Conservation (phyloP, 2,797 vertebrate genomes). For the Macropodus opercularis region DNA sequence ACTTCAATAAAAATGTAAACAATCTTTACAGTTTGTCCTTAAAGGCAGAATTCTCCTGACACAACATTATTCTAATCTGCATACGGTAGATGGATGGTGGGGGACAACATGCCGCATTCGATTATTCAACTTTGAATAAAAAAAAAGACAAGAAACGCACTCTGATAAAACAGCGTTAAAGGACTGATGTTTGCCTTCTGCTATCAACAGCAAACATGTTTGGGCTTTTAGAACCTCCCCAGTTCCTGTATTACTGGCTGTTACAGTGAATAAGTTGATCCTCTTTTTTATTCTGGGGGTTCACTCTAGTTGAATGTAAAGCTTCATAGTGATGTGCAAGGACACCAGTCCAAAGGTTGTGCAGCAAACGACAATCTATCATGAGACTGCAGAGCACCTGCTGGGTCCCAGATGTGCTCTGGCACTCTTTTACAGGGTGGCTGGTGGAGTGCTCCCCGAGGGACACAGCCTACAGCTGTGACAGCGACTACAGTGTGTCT, state of each 20-base stretch:
- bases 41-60: constrained; percentile 50
- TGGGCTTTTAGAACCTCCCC: neutral
- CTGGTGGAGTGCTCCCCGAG: constrained; percentile 74
- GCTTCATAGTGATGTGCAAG: constrained; percentile 48
- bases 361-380: constrained; percentile 77
- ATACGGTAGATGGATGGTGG: constrained; percentile 23
- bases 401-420: constrained; percentile 83
- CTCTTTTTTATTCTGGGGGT: constrained; percentile 10
- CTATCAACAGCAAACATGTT: neutral
- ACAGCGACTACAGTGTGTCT: constrained; percentile 57
- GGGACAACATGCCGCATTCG: constrained; percentile 32
- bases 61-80: constrained; percentile 42
- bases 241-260: neutral
- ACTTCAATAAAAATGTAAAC: constrained; percentile 74
- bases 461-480: constrained; percentile 75
- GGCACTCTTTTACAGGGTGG: constrained; percentile 78
- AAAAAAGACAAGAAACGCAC: neutral
- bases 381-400: constrained; percentile 80
- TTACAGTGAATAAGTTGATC: neutral
- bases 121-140: constrained; percentile 30
- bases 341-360: constrained; percentile 74
- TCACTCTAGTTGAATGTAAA: constrained; percentile 38
- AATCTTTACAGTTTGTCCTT: constrained; percentile 56
- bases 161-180: constrained; percentile 11
- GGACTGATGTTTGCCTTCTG: constrained; percentile 12